phyloP scores from a whole-genome alignment of 2,797 vertebrate genomes.

The Galaxias olidus region DNA sequence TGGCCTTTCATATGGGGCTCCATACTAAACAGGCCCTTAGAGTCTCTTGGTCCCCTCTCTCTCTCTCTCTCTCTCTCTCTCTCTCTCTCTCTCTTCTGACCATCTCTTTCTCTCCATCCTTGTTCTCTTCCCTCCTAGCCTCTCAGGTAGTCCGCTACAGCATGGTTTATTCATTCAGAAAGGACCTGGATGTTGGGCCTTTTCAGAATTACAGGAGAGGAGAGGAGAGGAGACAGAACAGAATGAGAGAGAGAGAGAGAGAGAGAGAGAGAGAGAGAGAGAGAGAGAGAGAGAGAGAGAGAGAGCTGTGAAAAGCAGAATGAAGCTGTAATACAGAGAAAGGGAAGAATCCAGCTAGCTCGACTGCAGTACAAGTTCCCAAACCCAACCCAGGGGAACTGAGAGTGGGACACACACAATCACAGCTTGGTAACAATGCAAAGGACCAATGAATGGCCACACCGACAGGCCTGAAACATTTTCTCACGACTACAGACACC shows the following conservation, averaged over 20 bases:
- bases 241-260: conserved; percentile 7
- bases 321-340: not conserved
- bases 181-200: conserved; percentile 68
- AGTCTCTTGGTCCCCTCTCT: too few relatives aligned
- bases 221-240: conserved; percentile 31
- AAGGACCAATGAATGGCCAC: too few relatives aligned
- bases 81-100: too few relatives aligned
- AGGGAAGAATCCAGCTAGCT: not conserved
- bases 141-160: conserved; percentile 47
- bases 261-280: not conserved
- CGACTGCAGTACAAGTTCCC: too few relatives aligned
- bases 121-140: too few relatives aligned
- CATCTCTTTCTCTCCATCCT: too few relatives aligned
- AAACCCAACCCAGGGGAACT: too few relatives aligned
- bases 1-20: conserved; percentile 53
- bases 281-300: not conserved
- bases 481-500: too few relatives aligned
- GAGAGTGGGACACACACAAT: not conserved
- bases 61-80: too few relatives aligned
- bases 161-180: conserved; percentile 76
- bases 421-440: not conserved
- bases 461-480: too few relatives aligned
- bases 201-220: conserved; percentile 57
- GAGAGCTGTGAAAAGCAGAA: not conserved
- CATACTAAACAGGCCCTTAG: conserved; percentile 38